These are phyloP conservation scores for Pagrus major DNA, from an alignment of 2,113 vertebrate species.

Conservation along the genomic window DNA sequence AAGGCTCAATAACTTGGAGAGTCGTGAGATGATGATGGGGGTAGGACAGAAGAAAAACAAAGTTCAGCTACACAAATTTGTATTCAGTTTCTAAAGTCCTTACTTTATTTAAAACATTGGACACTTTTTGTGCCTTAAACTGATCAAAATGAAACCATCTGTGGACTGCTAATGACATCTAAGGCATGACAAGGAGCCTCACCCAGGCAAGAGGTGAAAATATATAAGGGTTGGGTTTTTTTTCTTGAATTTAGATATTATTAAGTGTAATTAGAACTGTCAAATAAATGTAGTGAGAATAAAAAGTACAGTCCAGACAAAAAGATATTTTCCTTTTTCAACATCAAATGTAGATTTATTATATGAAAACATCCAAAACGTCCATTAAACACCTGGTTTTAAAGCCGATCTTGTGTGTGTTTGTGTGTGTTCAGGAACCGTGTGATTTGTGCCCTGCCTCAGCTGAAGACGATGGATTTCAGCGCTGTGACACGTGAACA, in stretches of 20 bases:
- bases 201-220: no score
- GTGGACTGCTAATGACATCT: neutral
- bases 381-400: neutral
- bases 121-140: neutral
- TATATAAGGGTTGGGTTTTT: neutral
- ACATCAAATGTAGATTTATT: neutral
- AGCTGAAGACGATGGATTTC: slow-evolving; percentile 88
- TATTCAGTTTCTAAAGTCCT: neutral
- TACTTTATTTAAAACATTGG: neutral
- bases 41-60: neutral
- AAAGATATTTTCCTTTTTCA: neutral
- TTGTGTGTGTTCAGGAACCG: slow-evolving; percentile 75
- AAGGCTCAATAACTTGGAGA: neutral
- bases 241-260: neutral
- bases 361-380: neutral
- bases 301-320: no score
- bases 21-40: neutral
- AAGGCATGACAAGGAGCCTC: neutral
- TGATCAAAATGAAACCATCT: neutral
- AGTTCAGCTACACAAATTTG: neutral
- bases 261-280: neutral
- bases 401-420: neutral
- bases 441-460: slow-evolving; percentile 82
- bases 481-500: slow-evolving; percentile 85
- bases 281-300: neutral